A percentile compares a stretch with the other conserved stretches of the same genome.
Evolutionary conservation across 2,888 invertebrate genomes (phyloP).

Genomic region (Prenolepis imparis): DNA sequence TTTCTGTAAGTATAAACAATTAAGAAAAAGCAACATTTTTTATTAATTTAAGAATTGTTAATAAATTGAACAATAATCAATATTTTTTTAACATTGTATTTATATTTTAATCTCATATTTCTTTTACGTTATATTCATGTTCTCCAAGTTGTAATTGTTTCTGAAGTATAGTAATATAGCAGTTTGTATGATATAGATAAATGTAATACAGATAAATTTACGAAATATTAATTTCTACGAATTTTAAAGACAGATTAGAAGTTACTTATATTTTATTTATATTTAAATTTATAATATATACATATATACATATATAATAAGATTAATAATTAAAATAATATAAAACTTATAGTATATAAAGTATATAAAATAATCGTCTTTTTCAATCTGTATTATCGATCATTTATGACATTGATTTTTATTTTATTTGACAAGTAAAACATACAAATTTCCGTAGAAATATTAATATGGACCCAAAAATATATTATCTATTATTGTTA

Average conservation of each 20-base stretch:
- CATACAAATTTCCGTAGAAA: background rate
- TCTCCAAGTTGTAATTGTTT: background rate
- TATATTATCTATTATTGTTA: slow-evolving; percentile 10
- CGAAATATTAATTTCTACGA: background rate
- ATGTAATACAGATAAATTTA: background rate
- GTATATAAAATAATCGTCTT: background rate
- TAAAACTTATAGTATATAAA: background rate
- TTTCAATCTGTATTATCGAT: background rate
- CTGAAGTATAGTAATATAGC: background rate
- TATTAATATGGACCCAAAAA: background rate
- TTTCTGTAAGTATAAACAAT: slow-evolving; percentile 60
- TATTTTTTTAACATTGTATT: background rate
- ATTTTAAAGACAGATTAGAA: background rate
- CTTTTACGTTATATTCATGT: background rate
- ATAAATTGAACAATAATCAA: background rate
- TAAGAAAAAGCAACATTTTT: background rate
- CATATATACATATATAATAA: background rate
- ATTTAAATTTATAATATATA: background rate
- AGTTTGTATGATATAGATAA: background rate
- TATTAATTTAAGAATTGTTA: slow-evolving; percentile 3
- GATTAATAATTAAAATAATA: background rate
- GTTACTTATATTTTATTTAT: background rate
- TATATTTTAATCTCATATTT: background rate
- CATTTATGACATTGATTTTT: background rate
- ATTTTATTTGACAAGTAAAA: background rate